A percentile compares a stretch with the other conserved stretches of the same genome.
Evolutionary conservation across 53 echinoderm and acorn worm genomes (phyloP).

Genomic region (Echinarachnius parma): DNA sequence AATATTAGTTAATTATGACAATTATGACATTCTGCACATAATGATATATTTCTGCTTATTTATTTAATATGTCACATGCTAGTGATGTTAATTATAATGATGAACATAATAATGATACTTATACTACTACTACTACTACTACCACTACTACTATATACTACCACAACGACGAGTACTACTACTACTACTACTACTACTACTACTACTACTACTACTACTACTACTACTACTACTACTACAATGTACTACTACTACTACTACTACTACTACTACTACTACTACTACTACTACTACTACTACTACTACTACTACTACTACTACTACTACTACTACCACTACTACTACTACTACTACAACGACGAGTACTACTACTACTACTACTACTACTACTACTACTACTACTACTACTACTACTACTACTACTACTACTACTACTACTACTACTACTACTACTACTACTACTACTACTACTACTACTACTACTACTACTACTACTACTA

Average conservation of each 20-base stretch:
- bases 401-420: not conserved
- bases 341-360: not conserved
- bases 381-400: not conserved
- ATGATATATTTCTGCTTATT: no score
- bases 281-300: constrained; percentile 16
- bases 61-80: no score
- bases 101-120: no score
- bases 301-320: constrained; percentile 8
- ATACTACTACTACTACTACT: not conserved
- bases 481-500: no score
- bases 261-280: constrained; percentile 16
- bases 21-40: no score
- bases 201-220: constrained; percentile 9
- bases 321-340: constrained; percentile 3
- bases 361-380: not conserved
- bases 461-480: no score
- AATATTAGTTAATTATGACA: no score
- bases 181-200: not conserved
- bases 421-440: no score
- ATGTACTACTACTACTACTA: constrained; percentile 2
- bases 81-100: no score
- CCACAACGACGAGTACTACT: not conserved
- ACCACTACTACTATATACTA: not conserved
- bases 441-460: no score
- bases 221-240: constrained; percentile 10